These are phyloP conservation scores for Diorhabda elongata DNA, from an alignment of 1,140 invertebrate genomes.

Conservation along the genomic window DNA sequence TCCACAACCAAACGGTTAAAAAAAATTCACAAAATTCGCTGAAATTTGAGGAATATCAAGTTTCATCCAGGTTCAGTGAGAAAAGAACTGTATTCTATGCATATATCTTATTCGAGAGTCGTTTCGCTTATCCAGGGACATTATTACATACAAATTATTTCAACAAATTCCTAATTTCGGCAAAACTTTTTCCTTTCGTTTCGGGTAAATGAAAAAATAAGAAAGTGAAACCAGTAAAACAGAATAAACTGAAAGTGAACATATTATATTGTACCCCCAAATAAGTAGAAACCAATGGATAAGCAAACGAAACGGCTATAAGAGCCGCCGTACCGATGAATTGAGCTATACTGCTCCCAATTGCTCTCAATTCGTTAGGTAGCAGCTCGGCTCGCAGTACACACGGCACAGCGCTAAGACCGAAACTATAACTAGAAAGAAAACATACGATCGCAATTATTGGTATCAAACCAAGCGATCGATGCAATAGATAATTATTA, in stretches of 20 bases:
- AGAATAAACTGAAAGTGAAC: neutral
- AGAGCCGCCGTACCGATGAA: neutral
- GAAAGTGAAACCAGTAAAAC: constrained; percentile 1
- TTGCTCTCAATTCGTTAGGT: neutral
- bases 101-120: no score
- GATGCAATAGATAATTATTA: constrained; percentile 48
- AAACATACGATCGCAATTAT: constrained; percentile 40
- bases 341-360: neutral
- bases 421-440: neutral
- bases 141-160: no score
- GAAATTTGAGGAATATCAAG: no score
- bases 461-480: constrained; percentile 58
- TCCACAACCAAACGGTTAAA: no score
- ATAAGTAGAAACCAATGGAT: neutral
- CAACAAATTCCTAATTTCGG: neutral
- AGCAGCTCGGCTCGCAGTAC: neutral
- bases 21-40: no score
- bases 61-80: no score
- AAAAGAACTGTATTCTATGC: no score
- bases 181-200: constrained; percentile 8
- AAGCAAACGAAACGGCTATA: neutral
- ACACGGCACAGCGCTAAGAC: neutral
- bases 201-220: neutral
- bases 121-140: no score
- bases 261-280: constrained; percentile 5